phyloP scores from a whole-genome alignment of 2,797 vertebrate species.

The Hoplostethus mediterraneus region DNA sequence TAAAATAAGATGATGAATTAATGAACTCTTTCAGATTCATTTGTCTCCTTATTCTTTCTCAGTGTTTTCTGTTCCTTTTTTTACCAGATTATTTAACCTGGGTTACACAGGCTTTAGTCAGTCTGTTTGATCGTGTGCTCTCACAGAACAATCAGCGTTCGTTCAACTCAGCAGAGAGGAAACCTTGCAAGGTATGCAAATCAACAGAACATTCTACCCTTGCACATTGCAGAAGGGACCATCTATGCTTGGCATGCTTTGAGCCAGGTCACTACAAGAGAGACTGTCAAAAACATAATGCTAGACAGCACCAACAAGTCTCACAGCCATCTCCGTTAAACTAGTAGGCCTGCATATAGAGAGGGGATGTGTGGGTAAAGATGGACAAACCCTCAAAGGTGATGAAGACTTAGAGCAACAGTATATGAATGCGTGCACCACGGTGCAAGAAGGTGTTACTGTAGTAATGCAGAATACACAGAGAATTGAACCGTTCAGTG shows the following conservation, averaged over 20 bases:
- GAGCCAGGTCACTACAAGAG: slow-evolving; percentile 36
- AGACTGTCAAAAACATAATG: slow-evolving; percentile 9
- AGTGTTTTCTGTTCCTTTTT: too few species aligned
- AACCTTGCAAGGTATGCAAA: slow-evolving; percentile 28
- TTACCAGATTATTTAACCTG: too few species aligned
- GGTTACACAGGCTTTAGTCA: neutral
- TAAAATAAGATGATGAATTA: too few species aligned
- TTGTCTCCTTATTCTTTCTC: too few species aligned
- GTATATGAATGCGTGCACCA: slow-evolving; percentile 8
- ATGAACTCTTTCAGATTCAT: too few species aligned
- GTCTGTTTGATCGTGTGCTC: slow-evolving; percentile 12
- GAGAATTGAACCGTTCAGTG: slow-evolving; percentile 1
- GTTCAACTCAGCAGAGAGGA: neutral
- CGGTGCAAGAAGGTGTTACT: neutral
- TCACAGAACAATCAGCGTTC: slow-evolving; percentile 26
- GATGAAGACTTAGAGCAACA: slow-evolving; percentile 9
- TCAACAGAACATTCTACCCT: slow-evolving; percentile 24
- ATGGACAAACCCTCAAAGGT: slow-evolving; percentile 18
- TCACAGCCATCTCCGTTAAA: slow-evolving; percentile 30
- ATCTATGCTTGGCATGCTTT: slow-evolving; percentile 35
- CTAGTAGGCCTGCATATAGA: slow-evolving; percentile 20
- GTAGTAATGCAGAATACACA: slow-evolving; percentile 43
- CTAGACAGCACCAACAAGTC: neutral
- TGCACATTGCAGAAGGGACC: slow-evolving; percentile 35
- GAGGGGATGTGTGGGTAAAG: slow-evolving; percentile 30